These are phyloP conservation scores for Lepetodrilus schrolli DNA, from an alignment of 2,888 invertebrate genomes.

Conservation along the genomic window DNA sequence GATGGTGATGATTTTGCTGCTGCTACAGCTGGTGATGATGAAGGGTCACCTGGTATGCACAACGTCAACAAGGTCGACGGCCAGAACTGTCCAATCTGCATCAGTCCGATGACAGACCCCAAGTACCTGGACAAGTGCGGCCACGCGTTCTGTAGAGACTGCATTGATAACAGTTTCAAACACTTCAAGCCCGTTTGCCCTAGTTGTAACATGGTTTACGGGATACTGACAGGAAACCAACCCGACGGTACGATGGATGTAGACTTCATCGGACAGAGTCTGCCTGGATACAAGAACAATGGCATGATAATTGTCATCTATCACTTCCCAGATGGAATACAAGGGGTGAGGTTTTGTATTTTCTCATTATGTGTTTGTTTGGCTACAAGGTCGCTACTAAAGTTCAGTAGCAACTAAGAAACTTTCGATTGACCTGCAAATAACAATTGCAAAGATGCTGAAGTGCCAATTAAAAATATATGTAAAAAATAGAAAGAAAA, in stretches of 20 bases:
- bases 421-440: no score
- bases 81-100: slow-evolving; percentile 59
- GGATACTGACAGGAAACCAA: slow-evolving; percentile 59
- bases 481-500: no score
- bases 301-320: slow-evolving; percentile 53
- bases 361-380: no score
- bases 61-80: not conserved
- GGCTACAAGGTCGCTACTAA: no score
- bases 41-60: not conserved
- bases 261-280: not conserved
- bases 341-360: slow-evolving; percentile 56
- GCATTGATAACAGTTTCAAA: slow-evolving; percentile 57
- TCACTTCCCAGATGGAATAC: slow-evolving; percentile 69
- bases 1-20: not conserved
- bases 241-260: slow-evolving; percentile 60
- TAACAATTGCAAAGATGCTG: no score
- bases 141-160: slow-evolving; percentile 61
- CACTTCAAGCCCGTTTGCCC: slow-evolving; percentile 63
- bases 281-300: slow-evolving; percentile 45
- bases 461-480: no score
- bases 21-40: not conserved
- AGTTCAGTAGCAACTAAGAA: no score
- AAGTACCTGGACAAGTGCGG: slow-evolving; percentile 52
- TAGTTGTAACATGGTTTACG: slow-evolving; percentile 60
- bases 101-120: slow-evolving; percentile 41